Base-by-base conservation (phyloP, 2,113 vertebrate species). In the Nothocercus nigrocapillus region DNA sequence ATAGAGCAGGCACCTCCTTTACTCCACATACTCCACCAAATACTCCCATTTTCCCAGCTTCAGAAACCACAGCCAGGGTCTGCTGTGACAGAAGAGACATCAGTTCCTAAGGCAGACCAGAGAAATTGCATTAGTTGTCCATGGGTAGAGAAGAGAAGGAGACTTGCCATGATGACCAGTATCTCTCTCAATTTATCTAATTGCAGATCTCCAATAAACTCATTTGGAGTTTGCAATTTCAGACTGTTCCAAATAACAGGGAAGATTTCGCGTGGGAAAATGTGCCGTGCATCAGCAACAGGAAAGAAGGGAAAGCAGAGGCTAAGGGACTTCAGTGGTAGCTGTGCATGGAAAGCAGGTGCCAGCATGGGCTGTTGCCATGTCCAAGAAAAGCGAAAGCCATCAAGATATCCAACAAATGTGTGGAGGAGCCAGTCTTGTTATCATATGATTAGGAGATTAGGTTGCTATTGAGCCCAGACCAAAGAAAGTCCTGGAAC, bases 401-500 rank as follows among this genome's bases (percentile, higher is more conserved):
- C 56, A 25, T 22, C 3, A 40, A 92, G 76, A 62, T 53, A 61
- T 56, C 73, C 90, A 93, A 30, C 34, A 88, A 82, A 82, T 19
- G 7, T 49, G 42, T 2, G 3, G 76, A 91, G 82, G 68, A 94
- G 68, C 73, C 88, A 82, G 69, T 73, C 93, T 86, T 91, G 76
- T 82, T 88, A 84, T 83, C 67, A 9, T 53, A 36, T 21, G 61
- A 93, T 85, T 24, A 68, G 63, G 70, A 70, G 5, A 82, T 94
- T 9, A 61, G 56, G 38, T 44, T 93, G 38, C 61, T 88, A 0
- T 94, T 94, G 76, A 90, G 82, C 73, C 58, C 47, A 78, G 94
- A 93, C 56, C 88, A 95, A 86, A 96, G 72, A 64, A 74, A 93
- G 94, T 75, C 88, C 75, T 90, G 82, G 82, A 96, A 95, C 68